phyloP scores from a whole-genome alignment of 30 jellyfish, hydroid and myxozoan genomes.

The Nemopilema nomurai region DNA sequence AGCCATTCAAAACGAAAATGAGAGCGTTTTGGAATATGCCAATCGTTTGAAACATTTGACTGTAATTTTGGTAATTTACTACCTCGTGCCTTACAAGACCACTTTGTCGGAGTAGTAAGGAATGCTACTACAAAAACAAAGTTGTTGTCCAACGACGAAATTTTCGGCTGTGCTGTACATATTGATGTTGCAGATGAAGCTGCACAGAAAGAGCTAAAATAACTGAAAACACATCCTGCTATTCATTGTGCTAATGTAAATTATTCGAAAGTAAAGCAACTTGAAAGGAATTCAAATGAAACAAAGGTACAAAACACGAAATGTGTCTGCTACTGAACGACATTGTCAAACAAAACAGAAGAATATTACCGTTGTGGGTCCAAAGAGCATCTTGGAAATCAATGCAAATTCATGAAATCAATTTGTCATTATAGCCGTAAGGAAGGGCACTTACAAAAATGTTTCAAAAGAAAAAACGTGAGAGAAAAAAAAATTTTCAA shows the following conservation, averaged over 20 bases:
- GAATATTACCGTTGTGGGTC: constrained; percentile 44
- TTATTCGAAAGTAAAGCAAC: constrained; percentile 34
- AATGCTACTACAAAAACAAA: constrained; percentile 46
- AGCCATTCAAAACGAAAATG: constrained; percentile 53
- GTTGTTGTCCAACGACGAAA: constrained; percentile 44
- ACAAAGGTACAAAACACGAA: constrained; percentile 19
- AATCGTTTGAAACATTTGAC: constrained; percentile 38
- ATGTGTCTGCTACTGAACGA: constrained; percentile 23
- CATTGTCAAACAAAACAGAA: constrained; percentile 34
- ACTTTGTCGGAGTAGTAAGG: constrained; percentile 21
- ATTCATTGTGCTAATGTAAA: constrained; percentile 33
- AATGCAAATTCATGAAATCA: constrained; percentile 41
- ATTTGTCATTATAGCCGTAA: constrained; percentile 37
- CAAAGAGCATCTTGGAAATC: constrained; percentile 48
- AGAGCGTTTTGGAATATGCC: constrained; percentile 24
- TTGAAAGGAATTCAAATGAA: constrained; percentile 25
- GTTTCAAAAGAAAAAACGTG: constrained; percentile 31
- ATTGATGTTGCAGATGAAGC: constrained; percentile 39
- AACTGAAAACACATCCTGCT: constrained; percentile 23
- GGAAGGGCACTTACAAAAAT: constrained; percentile 59
- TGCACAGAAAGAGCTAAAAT: constrained; percentile 24
- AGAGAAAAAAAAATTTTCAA: constrained; percentile 25
- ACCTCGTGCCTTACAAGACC: constrained; percentile 35
- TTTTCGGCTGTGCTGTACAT: constrained; percentile 48
- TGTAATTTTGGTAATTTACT: constrained; percentile 27